phyloP scores from a whole-genome alignment of 2,888 invertebrate species.

The Junonia oenone region DNA sequence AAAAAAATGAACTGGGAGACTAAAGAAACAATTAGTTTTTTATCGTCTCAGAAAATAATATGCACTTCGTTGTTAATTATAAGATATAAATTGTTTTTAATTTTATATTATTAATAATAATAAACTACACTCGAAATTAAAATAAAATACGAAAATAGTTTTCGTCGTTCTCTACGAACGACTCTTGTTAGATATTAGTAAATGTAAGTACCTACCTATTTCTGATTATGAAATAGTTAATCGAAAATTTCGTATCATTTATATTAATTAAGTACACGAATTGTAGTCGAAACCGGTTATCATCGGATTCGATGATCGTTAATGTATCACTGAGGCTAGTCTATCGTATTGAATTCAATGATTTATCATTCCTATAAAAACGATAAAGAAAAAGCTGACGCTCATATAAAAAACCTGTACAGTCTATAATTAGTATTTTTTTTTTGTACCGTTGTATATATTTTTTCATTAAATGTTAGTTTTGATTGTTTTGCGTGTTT shows the following conservation, averaged over 20 bases:
- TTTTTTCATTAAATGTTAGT: neutral
- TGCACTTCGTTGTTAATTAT: too few relatives aligned
- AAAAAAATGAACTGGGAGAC: too few relatives aligned
- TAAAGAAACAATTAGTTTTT: too few relatives aligned
- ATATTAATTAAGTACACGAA: constrained; percentile 19
- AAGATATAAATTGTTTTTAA: too few relatives aligned
- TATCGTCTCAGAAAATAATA: too few relatives aligned
- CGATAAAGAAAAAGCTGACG: too few relatives aligned
- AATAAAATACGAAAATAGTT: too few relatives aligned
- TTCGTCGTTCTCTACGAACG: too few relatives aligned
- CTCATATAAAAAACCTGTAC: neutral
- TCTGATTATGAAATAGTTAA: neutral
- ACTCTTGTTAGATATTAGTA: too few relatives aligned
- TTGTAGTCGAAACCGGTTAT: constrained; percentile 21
- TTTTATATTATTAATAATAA: neutral
- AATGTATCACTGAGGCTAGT: constrained; percentile 17
- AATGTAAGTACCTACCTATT: neutral
- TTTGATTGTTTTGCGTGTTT: neutral
- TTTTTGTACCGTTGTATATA: neutral
- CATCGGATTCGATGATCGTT: constrained; percentile 15
- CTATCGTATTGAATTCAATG: too few relatives aligned
- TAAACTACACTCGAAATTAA: too few relatives aligned
- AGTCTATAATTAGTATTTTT: neutral
- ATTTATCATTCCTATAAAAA: too few relatives aligned
- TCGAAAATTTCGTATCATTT: constrained; percentile 13